Base-by-base conservation (phyloP, 1,140 invertebrate species). In the Drosophila sucinea region DNA sequence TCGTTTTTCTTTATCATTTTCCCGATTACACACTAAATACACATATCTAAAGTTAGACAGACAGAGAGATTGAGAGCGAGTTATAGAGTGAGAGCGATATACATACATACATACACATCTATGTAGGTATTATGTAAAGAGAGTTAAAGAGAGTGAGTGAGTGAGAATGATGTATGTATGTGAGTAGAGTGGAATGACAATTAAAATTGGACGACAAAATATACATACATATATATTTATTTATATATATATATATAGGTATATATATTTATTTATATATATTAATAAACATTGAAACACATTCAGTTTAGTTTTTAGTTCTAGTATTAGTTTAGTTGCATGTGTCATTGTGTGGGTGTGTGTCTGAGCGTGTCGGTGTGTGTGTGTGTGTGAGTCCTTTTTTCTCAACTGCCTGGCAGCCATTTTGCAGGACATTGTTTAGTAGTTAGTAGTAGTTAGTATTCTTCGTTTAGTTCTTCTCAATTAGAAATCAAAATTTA, bases 31-130 rank as follows among this genome's bases (percentile, higher is more conserved):
- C 73, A 81, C 60, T 87, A 76, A 71, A 67, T 83, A 83, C 56
- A 81, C 72, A 74, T 86, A 77, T 82, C 83, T 87, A 79, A 83
- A 79, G 79, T 89, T 80, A 87, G 84, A 87, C 80, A 84, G 81
- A 84, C 73, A 83, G 77, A 71, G 82, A 67, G 78, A 78, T 79
- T 79, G 86, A 86, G 81, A 86, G 81, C 72, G 85, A 79, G 79
- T 73, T 79, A 78, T 76, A 76, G 82, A 86, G 83, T 79, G 79
- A 86, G 83, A 86, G 44, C 58, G 67, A 77, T 74, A 66, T 73
- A 84, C 54, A 79, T 70, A 72, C 67, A 76, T 56, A 51, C 67
- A 73, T 69, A 17, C 17, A 17, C 17, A 17, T 17, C 17, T 17
- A 17, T 17, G 17, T 17, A 17, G 17, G 17, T 17, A 17, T 17